Conservation (phyloP, 2,113 vertebrate species). For the Phyllostomus discolor region DNA sequence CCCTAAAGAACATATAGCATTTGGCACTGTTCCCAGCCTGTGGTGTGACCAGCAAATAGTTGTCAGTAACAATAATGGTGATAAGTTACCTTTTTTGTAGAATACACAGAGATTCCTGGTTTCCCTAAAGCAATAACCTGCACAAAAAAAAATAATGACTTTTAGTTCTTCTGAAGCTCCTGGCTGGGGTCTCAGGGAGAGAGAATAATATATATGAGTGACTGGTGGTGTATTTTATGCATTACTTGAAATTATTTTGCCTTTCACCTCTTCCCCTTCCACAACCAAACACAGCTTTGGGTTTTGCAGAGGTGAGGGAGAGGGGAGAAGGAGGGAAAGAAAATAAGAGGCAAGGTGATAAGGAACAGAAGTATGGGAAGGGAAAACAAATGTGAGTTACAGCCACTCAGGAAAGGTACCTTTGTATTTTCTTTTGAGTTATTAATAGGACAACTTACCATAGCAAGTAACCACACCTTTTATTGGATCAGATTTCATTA, state of each 20-base stretch:
- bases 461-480: background rate
- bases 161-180: constrained; percentile 1
- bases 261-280: background rate
- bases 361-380: background rate
- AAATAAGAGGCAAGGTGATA: background rate
- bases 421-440: background rate
- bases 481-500: constrained; percentile 9
- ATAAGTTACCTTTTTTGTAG: constrained; percentile 28
- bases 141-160: constrained; percentile 29
- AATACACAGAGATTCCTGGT: background rate
- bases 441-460: background rate
- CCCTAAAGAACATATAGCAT: background rate
- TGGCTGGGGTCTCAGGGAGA: background rate
- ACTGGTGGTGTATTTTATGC: background rate
- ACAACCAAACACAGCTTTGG: background rate
- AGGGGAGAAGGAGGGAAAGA: background rate
- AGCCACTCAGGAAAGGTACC: background rate
- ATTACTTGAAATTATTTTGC: background rate
- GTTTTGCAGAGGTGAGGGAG: background rate
- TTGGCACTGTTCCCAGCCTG: constrained; percentile 1
- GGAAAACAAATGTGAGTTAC: background rate
- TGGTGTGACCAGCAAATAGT: constrained; percentile 3
- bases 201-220: constrained; percentile 1
- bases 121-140: constrained; percentile 17
- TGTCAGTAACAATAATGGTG: constrained; percentile 19